Evolutionary conservation across 2,797 vertebrate genomes (phyloP).

Genomic region (Muraenolepis orangiensis): DNA sequence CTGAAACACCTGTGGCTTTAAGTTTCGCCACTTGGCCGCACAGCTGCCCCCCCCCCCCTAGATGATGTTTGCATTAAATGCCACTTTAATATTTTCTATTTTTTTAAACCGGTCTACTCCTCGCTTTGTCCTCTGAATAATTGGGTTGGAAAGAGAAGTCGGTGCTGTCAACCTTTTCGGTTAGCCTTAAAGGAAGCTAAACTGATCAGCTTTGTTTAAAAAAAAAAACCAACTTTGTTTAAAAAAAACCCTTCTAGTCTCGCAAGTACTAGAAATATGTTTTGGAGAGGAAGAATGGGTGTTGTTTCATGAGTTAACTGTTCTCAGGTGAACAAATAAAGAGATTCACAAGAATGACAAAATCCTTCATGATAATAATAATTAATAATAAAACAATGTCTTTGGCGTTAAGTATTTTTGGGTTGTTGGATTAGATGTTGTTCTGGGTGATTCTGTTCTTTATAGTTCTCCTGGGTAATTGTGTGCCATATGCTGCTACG

Average conservation of each 20-base stretch:
- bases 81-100: conserved; percentile 14
- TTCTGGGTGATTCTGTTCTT: background rate
- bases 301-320: background rate
- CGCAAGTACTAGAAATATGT: background rate
- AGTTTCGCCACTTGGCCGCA: background rate
- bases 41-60: background rate
- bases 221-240: background rate
- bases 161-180: conserved; percentile 3
- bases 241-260: background rate
- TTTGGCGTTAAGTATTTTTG: background rate
- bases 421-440: background rate
- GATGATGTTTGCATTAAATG: conserved; percentile 4
- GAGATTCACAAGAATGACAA: background rate
- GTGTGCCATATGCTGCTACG: conserved; percentile 18
- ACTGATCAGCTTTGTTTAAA: background rate
- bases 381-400: background rate
- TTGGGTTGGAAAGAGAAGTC: background rate
- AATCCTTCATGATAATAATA: background rate
- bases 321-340: conserved; percentile 7
- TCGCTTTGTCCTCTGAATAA: background rate
- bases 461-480: background rate
- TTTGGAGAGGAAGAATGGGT: background rate
- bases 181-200: conserved; percentile 8
- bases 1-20: background rate
- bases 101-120: background rate